Evolutionary conservation across 2,113 vertebrate species (phyloP).

Genomic region (Heterotis niloticus): DNA sequence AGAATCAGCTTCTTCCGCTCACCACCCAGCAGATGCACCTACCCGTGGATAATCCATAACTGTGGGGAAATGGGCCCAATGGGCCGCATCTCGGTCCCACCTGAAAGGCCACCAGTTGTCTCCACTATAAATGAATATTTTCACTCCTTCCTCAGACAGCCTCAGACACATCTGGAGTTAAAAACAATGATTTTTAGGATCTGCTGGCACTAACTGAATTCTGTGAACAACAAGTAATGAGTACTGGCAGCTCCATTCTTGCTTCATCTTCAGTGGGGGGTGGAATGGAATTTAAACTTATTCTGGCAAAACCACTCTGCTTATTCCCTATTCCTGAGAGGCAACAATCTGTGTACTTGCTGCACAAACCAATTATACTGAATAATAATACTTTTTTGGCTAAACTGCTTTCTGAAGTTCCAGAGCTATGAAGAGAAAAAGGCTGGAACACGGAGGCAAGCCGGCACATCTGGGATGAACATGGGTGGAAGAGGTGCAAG

Average conservation of each 20-base stretch:
- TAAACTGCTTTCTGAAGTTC: background rate
- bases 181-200: background rate
- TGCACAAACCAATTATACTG: slow-evolving; percentile 18
- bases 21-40: too few relatives aligned
- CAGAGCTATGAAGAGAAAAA: background rate
- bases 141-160: background rate
- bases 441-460: background rate
- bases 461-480: background rate
- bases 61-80: too few relatives aligned
- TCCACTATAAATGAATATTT: background rate
- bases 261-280: background rate
- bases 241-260: background rate
- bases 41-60: too few relatives aligned
- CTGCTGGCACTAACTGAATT: background rate
- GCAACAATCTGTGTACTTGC: background rate
- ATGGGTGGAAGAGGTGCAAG: background rate
- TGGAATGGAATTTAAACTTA: background rate
- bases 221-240: background rate
- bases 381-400: slow-evolving; percentile 2
- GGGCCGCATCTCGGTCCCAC: background rate
- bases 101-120: background rate
- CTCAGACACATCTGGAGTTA: background rate
- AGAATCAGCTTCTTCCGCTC: too few relatives aligned
- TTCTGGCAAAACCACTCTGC: background rate
- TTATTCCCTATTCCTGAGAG: slow-evolving; percentile 3